Percentiles rank a stretch among this genome's conserved stretches.
phyloP scores from a whole-genome alignment of 1,140 invertebrate genomes.

The Polyergus mexicanus region DNA sequence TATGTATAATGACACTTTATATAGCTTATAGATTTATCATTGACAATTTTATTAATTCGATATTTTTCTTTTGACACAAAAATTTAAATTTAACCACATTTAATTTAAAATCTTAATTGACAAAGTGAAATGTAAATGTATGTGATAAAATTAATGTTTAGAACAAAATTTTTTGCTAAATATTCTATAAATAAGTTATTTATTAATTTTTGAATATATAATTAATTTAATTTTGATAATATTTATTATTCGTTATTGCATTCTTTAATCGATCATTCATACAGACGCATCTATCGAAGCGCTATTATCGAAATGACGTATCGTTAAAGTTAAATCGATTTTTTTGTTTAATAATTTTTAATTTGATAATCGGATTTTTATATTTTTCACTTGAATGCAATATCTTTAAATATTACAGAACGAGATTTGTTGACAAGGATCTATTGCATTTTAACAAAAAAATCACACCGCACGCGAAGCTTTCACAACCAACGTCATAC shows the following conservation, averaged over 20 bases:
- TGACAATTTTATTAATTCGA: slow-evolving; percentile 6
- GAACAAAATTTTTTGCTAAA: background rate
- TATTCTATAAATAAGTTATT: background rate
- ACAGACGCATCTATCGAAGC: background rate
- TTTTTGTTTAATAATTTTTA: background rate
- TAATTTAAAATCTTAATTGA: background rate
- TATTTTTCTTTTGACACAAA: background rate
- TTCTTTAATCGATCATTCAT: slow-evolving; percentile 2
- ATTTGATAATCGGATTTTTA: background rate
- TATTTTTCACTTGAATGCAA: background rate
- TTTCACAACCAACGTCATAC: background rate
- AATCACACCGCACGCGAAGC: background rate
- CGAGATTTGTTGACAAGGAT: background rate
- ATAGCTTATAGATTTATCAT: background rate
- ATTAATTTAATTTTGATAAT: background rate
- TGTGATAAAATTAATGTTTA: background rate
- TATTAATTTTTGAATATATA: background rate
- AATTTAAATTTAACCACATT: background rate
- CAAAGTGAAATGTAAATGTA: background rate
- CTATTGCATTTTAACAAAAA: background rate
- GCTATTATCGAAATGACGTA: background rate
- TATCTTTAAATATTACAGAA: background rate
- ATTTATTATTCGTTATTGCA: background rate
- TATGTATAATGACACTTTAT: background rate
- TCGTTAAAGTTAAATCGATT: background rate